These are phyloP conservation scores for Onthophagus taurus DNA, from an alignment of 1,140 invertebrate species.

Conservation along the genomic window DNA sequence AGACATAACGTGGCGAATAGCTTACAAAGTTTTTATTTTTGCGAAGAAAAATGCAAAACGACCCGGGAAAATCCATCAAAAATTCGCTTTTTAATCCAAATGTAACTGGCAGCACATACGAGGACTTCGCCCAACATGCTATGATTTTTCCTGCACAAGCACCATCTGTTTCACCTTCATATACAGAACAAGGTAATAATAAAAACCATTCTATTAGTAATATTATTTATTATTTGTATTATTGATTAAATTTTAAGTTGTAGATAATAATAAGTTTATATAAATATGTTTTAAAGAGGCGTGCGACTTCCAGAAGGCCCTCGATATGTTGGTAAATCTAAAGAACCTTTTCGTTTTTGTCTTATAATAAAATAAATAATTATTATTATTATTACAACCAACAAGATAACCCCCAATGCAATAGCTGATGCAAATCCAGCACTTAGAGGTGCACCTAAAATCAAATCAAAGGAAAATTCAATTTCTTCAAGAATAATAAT, in stretches of 20 bases:
- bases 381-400: constrained; percentile 34
- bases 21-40: no score
- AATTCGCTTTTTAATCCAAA: constrained; percentile 31
- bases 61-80: constrained; percentile 24
- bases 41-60: no score
- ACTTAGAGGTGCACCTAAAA: constrained; percentile 22
- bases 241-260: constrained; percentile 3
- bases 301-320: constrained; percentile 32
- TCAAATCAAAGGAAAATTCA: no score
- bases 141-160: constrained; percentile 28
- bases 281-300: background rate
- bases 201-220: constrained; percentile 6
- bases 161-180: constrained; percentile 17
- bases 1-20: no score
- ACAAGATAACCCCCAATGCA: constrained; percentile 36
- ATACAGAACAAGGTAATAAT: no score
- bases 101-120: constrained; percentile 30
- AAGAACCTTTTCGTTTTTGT: constrained; percentile 26
- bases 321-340: constrained; percentile 37
- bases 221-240: background rate
- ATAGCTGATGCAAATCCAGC: constrained; percentile 42
- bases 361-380: constrained; percentile 29
- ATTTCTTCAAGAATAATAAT: no score
- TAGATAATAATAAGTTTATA: background rate
- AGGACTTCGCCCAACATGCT: constrained; percentile 34